phyloP scores from a whole-genome alignment of 2,888 invertebrate genomes.

The Malachius bipustulatus region DNA sequence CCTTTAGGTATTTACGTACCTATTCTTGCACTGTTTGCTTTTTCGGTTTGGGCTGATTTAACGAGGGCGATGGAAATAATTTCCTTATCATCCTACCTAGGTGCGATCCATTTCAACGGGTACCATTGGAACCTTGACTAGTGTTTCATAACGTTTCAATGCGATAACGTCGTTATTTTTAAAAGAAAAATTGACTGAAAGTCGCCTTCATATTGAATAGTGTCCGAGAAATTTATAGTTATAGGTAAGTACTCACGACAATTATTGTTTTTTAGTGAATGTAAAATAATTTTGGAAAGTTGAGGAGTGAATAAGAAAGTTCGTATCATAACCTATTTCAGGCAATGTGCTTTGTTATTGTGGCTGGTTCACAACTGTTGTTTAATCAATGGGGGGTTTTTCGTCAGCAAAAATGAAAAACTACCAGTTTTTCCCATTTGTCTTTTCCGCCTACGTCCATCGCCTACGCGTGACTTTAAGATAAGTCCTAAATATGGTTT shows the following conservation, averaged over 20 bases:
- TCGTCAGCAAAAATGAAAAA: conserved; percentile 1
- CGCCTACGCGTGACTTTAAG: conserved; percentile 2
- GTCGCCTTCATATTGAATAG: background rate
- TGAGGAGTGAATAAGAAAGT: background rate
- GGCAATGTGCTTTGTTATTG: conserved; percentile 2
- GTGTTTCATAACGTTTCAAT: background rate
- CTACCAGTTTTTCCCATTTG: background rate
- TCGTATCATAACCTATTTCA: background rate
- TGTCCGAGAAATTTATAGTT: conserved; percentile 1
- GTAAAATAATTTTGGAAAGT: conserved; percentile 1
- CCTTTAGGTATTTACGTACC: no score
- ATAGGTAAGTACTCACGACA: background rate
- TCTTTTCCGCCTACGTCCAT: background rate
- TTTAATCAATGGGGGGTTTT: conserved; percentile 1
- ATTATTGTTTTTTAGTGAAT: conserved; percentile 2
- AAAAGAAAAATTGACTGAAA: background rate
- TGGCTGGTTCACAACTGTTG: conserved; percentile 1
- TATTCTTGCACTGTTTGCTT: no score
- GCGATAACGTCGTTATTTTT: background rate
- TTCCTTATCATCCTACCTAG: no score
- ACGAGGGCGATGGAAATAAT: no score
- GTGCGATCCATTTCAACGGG: no score
- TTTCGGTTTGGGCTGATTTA: no score
- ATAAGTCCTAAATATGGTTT: background rate
- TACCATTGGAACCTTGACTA: no score